Evolutionary conservation across 2,888 invertebrate genomes (phyloP).

Genomic region (Rhorus exstirpatorius): DNA sequence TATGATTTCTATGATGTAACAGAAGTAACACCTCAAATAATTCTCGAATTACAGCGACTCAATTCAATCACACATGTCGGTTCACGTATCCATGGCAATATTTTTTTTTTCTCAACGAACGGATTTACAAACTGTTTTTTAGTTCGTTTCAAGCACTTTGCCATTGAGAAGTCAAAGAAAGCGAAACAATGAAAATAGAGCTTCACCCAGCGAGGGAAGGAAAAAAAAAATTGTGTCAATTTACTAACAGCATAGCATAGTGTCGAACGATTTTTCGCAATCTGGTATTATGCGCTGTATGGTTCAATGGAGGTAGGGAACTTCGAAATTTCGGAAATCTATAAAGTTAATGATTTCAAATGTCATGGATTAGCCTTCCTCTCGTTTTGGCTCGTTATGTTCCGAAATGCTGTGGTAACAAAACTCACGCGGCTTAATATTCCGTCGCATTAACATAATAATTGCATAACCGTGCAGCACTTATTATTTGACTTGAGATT

Average conservation of each 20-base stretch:
- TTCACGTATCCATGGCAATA: no score
- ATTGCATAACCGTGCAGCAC: slow-evolving; percentile 31
- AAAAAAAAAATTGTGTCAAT: not conserved
- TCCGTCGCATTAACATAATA: slow-evolving; percentile 39
- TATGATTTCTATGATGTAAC: no score
- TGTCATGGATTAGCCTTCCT: not conserved
- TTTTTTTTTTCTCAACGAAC: no score
- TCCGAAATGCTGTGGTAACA: not conserved
- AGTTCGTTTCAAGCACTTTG: not conserved
- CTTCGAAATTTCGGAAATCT: not conserved
- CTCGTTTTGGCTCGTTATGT: slow-evolving; percentile 13
- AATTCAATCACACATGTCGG: no score
- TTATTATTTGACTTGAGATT: slow-evolving; percentile 38
- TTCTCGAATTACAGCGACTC: no score
- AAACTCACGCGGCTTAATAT: slow-evolving; percentile 21
- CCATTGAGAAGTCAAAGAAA: not conserved
- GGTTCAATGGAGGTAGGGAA: not conserved
- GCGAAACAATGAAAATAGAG: not conserved
- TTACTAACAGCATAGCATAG: not conserved
- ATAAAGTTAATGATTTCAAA: not conserved
- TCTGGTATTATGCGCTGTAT: not conserved
- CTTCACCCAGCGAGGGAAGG: not conserved
- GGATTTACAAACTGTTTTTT: no score
- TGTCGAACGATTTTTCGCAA: not conserved
- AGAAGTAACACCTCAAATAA: not conserved